Evolutionary conservation across 1,140 invertebrate genomes (phyloP).

Genomic region (Drosophila ohnishii): DNA sequence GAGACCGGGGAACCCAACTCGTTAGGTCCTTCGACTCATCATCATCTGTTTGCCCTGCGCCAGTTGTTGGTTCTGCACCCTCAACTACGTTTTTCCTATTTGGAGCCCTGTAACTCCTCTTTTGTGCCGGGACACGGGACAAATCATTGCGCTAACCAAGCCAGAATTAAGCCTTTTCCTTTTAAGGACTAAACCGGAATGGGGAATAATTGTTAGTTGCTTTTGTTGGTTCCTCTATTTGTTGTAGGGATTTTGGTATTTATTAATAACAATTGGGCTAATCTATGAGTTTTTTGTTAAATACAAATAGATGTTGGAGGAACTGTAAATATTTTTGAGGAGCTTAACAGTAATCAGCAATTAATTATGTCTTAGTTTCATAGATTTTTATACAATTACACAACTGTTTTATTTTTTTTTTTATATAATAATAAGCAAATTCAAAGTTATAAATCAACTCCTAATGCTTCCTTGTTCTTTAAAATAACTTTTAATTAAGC

Average conservation of each 20-base stretch:
- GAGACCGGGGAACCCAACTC: conserved; percentile 38
- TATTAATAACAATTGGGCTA: background rate
- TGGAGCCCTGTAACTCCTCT: conserved; percentile 19
- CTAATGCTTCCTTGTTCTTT: background rate
- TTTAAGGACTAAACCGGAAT: background rate
- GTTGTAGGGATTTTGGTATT: conserved; percentile 5
- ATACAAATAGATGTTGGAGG: background rate
- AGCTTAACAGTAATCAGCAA: background rate
- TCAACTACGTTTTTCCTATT: background rate
- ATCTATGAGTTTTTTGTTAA: background rate
- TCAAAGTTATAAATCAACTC: background rate
- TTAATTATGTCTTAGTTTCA: background rate
- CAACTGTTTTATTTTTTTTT: too few relatives aligned
- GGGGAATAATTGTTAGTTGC: background rate
- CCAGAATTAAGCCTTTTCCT: conserved; percentile 31
- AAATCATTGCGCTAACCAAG: conserved; percentile 28
- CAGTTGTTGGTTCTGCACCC: conserved; percentile 38
- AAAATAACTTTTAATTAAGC: too few relatives aligned
- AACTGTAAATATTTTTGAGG: background rate
- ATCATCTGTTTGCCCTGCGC: conserved; percentile 50
- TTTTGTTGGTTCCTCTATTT: conserved; percentile 5
- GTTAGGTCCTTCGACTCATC: conserved; percentile 29
- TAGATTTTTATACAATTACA: background rate
- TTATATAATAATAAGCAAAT: too few relatives aligned
- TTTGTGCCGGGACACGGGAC: conserved; percentile 31